These are phyloP conservation scores for Sinocyclocheilus anophthalmus DNA, from an alignment of 2,113 vertebrate species.

Conservation along the genomic window DNA sequence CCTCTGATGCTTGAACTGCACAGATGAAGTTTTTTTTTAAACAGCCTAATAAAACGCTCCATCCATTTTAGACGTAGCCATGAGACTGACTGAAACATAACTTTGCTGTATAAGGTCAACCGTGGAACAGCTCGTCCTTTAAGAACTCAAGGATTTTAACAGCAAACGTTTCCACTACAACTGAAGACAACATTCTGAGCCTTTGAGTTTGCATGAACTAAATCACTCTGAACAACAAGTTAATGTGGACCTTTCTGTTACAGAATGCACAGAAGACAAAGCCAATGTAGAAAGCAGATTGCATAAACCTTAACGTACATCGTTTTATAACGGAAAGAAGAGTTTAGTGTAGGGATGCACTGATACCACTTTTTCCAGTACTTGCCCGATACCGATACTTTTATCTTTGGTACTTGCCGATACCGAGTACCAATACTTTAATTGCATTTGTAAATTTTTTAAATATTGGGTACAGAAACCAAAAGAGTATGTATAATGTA, in stretches of 20 bases:
- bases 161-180: background rate
- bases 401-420: no score
- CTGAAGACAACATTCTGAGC: background rate
- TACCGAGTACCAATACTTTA: no score
- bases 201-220: background rate
- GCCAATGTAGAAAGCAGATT: background rate
- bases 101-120: background rate
- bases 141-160: slow-evolving; percentile 26
- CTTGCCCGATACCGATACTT: no score
- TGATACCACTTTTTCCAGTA: no score
- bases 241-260: background rate
- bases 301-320: background rate
- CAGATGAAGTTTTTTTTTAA: slow-evolving; percentile 1
- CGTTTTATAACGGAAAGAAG: background rate
- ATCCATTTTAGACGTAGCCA: background rate
- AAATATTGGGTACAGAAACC: no score
- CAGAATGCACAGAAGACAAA: background rate
- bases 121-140: slow-evolving; percentile 38
- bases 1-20: background rate
- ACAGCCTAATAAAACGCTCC: slow-evolving; percentile 10
- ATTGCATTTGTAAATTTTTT: no score
- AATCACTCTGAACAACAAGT: background rate
- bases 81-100: background rate
- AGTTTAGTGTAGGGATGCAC: background rate
- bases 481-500: no score